Evolutionary conservation across 2,797 vertebrate genomes (phyloP).

Genomic region (Diglossa cyanea): DNA sequence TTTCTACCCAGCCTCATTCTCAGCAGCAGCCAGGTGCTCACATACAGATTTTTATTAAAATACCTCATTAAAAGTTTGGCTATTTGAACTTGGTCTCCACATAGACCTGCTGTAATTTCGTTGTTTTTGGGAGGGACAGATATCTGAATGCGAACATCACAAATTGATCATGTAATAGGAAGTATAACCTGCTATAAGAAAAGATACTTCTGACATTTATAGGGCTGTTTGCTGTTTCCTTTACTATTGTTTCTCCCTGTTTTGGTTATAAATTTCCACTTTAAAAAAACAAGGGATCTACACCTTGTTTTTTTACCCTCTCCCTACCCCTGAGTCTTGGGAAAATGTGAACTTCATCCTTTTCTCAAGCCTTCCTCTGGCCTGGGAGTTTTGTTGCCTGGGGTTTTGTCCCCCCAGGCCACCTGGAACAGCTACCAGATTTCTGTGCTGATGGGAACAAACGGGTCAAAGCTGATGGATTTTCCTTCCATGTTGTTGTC

Average conservation of each 20-base stretch:
- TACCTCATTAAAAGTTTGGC: neutral
- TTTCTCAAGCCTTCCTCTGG: neutral
- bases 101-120: neutral
- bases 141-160: neutral
- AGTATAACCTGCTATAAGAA: neutral
- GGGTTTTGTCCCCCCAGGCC: neutral
- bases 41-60: neutral
- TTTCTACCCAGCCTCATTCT: neutral
- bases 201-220: neutral
- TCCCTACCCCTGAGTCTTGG: neutral
- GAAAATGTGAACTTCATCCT: neutral
- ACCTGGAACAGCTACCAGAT: neutral
- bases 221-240: neutral
- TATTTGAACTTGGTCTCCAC: neutral
- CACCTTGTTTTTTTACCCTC: too few species aligned
- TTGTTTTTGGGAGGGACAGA: neutral
- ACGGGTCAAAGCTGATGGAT: neutral
- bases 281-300: neutral
- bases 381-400: neutral
- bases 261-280: neutral
- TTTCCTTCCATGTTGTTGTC: neutral
- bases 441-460: neutral
- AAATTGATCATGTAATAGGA: constrained; percentile 8
- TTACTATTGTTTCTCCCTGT: neutral
- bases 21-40: neutral